A percentile compares a stretch with the other conserved stretches of the same genome.
Conservation (phyloP, 2,888 invertebrate genomes). For the Kuschelorhynchus macadamiae region DNA sequence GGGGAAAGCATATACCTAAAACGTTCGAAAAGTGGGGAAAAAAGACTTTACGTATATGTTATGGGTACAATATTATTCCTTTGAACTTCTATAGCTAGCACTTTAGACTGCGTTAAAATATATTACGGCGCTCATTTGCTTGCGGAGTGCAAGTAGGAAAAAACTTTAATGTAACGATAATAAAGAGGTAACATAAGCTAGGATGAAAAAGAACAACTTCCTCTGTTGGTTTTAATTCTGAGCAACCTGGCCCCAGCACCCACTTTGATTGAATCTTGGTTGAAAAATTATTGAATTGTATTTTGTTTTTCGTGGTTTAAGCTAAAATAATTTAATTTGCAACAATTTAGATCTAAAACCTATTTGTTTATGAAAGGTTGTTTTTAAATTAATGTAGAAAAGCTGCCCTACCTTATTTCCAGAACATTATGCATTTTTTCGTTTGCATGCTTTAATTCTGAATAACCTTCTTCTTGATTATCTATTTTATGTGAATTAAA, state of each 20-base stretch:
- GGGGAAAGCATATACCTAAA: no score
- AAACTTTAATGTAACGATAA: no score
- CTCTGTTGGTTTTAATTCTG: not conserved
- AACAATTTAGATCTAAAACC: not conserved
- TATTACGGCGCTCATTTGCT: no score
- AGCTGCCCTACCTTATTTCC: constrained; percentile 1
- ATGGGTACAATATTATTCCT: no score
- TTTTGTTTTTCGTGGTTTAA: not conserved
- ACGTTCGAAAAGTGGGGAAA: no score
- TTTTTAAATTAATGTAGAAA: not conserved
- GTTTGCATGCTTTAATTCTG: constrained; percentile 1
- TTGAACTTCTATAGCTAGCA: no score
- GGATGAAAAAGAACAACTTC: not conserved
- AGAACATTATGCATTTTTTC: constrained; percentile 5
- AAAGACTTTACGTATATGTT: no score
- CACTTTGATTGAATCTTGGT: not conserved
- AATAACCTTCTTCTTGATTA: constrained; percentile 1
- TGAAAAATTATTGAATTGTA: not conserved
- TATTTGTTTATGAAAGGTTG: not conserved
- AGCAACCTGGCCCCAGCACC: not conserved
- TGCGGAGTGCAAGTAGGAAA: no score
- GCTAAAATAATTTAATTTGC: constrained; percentile 1
- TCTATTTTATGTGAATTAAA: not conserved
- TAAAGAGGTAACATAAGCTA: not conserved
- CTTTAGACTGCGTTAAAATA: no score